phyloP scores from a whole-genome alignment of 2,888 invertebrate genomes.

The Epinotia demarniana region DNA sequence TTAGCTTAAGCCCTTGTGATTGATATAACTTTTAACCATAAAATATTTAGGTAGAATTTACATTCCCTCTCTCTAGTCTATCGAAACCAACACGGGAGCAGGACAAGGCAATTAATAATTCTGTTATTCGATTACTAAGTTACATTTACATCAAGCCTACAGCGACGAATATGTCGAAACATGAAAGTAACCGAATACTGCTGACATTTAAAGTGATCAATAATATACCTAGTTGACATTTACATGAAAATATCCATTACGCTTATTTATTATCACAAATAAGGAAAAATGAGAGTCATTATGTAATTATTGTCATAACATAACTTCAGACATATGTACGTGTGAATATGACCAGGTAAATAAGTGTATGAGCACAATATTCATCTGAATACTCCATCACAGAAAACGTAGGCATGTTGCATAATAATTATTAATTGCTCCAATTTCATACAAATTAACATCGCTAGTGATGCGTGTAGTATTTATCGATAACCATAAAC shows the following conservation, averaged over 20 bases:
- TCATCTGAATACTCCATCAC: conserved; percentile 17
- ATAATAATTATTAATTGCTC: conserved; percentile 33
- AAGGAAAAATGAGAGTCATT: conserved; percentile 5
- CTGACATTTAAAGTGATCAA: conserved; percentile 36
- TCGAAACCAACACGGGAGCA: neutral
- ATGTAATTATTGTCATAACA: neutral
- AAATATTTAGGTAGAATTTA: too few species aligned
- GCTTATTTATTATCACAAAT: conserved; percentile 20
- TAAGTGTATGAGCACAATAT: neutral
- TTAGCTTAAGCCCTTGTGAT: too few species aligned
- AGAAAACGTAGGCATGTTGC: conserved; percentile 26
- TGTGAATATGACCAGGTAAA: neutral
- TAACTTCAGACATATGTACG: neutral
- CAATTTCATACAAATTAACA: conserved; percentile 39
- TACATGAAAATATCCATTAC: conserved; percentile 15
- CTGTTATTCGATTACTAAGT: conserved; percentile 8
- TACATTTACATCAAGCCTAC: neutral
- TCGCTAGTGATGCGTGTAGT: conserved; percentile 31
- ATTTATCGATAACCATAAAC: conserved; percentile 36
- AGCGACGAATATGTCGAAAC: conserved; percentile 11
- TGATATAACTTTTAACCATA: too few species aligned
- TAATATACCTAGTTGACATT: conserved; percentile 21
- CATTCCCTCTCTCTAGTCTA: too few species aligned
- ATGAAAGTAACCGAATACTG: conserved; percentile 17
- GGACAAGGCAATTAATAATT: conserved; percentile 2